Evolutionary conservation across 2,797 vertebrate species (phyloP).

Genomic region (Sus cebifrons): DNA sequence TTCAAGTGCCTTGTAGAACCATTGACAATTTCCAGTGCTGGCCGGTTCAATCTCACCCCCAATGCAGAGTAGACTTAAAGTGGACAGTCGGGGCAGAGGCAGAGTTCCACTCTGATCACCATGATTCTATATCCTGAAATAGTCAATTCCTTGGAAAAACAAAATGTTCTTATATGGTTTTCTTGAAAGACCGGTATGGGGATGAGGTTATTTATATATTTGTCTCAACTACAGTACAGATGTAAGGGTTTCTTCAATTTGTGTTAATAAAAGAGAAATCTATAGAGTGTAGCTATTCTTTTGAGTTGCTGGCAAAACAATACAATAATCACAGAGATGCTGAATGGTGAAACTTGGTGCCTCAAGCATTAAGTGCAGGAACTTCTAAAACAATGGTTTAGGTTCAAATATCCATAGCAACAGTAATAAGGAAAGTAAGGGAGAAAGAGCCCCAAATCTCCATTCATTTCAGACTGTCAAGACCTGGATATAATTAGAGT

Average conservation of each 20-base stretch:
- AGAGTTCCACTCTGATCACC: neutral
- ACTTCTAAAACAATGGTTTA: neutral
- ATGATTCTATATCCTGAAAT: slow-evolving; percentile 24
- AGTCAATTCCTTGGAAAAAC: neutral
- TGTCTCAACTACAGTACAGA: neutral
- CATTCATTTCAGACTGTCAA: neutral
- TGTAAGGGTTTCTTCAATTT: neutral
- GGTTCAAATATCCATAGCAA: neutral
- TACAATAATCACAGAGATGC: neutral
- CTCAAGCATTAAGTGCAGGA: neutral
- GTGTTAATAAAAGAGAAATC: slow-evolving; percentile 1
- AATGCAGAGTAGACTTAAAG: neutral
- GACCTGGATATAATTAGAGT: neutral
- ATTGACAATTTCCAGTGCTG: neutral
- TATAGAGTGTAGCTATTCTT: neutral
- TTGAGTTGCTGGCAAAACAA: neutral
- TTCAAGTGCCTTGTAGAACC: neutral
- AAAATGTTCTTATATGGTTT: slow-evolving; percentile 6
- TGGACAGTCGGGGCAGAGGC: neutral
- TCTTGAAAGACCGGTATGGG: neutral
- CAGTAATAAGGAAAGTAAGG: neutral
- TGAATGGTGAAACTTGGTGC: neutral
- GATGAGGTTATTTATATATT: slow-evolving; percentile 32
- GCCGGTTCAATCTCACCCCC: neutral
- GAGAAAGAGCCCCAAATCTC: neutral